These are phyloP conservation scores for Aegotheles bennettii DNA, from an alignment of 2,113 vertebrate species.

Conservation along the genomic window DNA sequence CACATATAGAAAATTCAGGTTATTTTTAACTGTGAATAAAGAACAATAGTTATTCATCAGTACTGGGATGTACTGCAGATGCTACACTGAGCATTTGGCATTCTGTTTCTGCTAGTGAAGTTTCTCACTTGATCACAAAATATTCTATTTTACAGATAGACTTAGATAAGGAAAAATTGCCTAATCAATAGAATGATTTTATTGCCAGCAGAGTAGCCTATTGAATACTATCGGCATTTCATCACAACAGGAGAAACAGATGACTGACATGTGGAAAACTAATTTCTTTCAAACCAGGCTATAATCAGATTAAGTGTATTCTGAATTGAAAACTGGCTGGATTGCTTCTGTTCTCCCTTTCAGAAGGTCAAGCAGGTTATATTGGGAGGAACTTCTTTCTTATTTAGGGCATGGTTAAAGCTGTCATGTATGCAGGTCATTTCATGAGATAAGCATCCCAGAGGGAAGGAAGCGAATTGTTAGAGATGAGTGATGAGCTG, in stretches of 20 bases:
- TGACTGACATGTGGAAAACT: not conserved
- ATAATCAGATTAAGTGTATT: not conserved
- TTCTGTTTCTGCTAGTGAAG: not conserved
- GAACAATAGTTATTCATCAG: not conserved
- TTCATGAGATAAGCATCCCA: not conserved
- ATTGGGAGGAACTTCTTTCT: not conserved
- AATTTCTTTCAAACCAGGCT: not conserved
- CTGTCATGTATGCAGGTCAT: not conserved
- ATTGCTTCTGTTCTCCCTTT: not conserved
- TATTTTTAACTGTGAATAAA: not conserved
- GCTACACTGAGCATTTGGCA: not conserved
- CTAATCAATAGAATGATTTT: not conserved
- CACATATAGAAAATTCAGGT: not conserved
- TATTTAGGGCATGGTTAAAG: not conserved
- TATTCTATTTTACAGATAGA: not conserved
- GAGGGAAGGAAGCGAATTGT: not conserved
- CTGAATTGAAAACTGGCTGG: not conserved
- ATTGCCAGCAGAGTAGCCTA: not conserved
- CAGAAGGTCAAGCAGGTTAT: not conserved
- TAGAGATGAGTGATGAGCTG: not conserved
- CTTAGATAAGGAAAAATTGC: not conserved
- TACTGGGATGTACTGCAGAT: not conserved
- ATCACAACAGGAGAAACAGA: not conserved
- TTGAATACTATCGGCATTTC: not conserved
- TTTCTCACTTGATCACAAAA: not conserved